A percentile compares a stretch with the other conserved stretches of the same genome.
Conservation (phyloP, 2,113 vertebrate species). For the Pan paniscus region DNA sequence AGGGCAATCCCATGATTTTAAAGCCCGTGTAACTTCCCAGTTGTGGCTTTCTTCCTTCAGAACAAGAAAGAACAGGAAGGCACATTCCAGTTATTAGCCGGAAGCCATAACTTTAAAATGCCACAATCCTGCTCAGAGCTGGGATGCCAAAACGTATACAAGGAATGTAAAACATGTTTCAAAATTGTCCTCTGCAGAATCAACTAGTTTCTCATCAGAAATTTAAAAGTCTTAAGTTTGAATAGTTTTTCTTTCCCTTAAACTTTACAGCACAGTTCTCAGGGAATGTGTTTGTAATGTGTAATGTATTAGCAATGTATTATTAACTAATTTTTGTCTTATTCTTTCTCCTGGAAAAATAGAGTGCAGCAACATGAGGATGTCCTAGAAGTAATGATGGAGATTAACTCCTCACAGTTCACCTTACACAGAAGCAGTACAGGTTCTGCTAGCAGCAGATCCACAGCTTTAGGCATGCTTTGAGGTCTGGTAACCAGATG, state of each 20-base stretch:
- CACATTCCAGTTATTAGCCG: background rate
- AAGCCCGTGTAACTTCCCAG: background rate
- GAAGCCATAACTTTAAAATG: background rate
- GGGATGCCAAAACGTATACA: background rate
- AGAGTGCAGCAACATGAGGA: background rate
- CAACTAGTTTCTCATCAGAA: background rate
- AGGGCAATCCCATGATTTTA: background rate
- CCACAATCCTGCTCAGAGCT: background rate
- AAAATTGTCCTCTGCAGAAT: background rate
- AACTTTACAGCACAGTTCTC: background rate
- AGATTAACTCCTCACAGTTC: background rate
- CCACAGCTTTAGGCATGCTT: background rate
- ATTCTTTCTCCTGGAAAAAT: slow-evolving; percentile 11
- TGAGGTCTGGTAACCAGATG: background rate
- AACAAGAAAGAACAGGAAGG: background rate
- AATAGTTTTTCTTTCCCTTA: background rate
- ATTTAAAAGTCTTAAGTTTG: background rate
- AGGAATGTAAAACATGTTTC: background rate
- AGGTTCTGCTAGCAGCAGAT: background rate
- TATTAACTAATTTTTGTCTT: background rate
- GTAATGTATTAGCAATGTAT: background rate
- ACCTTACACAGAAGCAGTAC: background rate
- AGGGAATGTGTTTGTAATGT: background rate
- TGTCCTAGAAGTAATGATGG: background rate
- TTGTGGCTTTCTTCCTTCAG: background rate